phyloP scores from a whole-genome alignment of 2,113 vertebrate genomes.

The Ophthalmolycus amberensis region DNA sequence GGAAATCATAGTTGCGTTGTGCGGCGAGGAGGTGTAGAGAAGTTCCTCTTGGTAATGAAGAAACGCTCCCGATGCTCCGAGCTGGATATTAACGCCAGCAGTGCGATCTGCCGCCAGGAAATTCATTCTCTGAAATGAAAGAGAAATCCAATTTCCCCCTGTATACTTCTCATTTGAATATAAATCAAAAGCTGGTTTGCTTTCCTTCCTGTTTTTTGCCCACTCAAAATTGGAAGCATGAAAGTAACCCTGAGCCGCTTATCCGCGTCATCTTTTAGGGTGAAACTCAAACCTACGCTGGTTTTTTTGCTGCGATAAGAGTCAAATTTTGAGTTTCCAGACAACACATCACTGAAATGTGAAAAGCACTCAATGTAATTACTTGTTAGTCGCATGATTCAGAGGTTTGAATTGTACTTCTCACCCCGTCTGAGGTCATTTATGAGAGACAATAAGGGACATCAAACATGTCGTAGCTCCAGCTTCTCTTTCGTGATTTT shows the following conservation, averaged over 20 bases:
- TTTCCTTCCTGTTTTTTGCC: slow-evolving; percentile 51
- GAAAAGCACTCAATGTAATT: neutral
- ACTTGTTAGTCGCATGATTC: neutral
- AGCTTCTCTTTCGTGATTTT: neutral
- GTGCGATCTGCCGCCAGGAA: slow-evolving; percentile 66
- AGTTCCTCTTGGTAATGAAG: slow-evolving; percentile 61
- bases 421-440: neutral
- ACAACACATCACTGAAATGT: neutral
- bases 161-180: slow-evolving; percentile 75
- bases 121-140: slow-evolving; percentile 74
- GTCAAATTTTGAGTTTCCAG: neutral
- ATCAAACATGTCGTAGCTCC: neutral
- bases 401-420: neutral
- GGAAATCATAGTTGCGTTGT: slow-evolving; percentile 50
- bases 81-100: slow-evolving; percentile 63
- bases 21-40: slow-evolving; percentile 47
- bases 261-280: slow-evolving; percentile 27
- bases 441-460: neutral
- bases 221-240: slow-evolving; percentile 49
- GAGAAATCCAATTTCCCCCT: slow-evolving; percentile 75
- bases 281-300: neutral
- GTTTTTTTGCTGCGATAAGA: neutral
- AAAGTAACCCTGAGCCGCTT: slow-evolving; percentile 41
- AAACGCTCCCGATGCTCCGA: slow-evolving; percentile 52
- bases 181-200: slow-evolving; percentile 67